phyloP scores from a whole-genome alignment of 2,888 invertebrate genomes.

The Heteromyza rotundicornis region DNA sequence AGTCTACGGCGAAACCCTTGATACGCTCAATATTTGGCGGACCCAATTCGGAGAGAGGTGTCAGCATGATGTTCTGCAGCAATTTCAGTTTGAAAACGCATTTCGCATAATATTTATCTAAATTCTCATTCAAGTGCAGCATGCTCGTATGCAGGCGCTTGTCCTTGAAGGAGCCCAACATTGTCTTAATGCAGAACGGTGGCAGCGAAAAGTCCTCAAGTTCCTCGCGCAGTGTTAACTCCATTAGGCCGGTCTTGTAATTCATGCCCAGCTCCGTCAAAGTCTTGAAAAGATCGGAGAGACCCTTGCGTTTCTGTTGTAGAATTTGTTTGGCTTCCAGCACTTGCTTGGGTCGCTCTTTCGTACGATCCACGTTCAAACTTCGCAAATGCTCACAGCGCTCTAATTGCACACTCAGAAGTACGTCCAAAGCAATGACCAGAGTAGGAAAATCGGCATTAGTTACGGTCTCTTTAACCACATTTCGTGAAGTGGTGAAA shows the following conservation, averaged over 20 bases:
- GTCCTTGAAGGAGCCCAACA: conserved; percentile 65
- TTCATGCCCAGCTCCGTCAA: conserved; percentile 79
- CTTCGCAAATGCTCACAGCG: conserved; percentile 70
- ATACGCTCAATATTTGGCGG: conserved; percentile 82
- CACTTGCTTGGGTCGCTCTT: conserved; percentile 73
- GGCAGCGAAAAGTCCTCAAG: conserved; percentile 70
- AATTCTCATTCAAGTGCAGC: conserved; percentile 54
- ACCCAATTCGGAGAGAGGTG: conserved; percentile 81
- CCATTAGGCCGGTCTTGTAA: conserved; percentile 78
- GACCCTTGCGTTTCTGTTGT: conserved; percentile 82
- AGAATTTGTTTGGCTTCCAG: conserved; percentile 81
- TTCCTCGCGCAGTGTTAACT: conserved; percentile 64
- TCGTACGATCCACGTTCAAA: conserved; percentile 63
- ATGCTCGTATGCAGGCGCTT: conserved; percentile 63
- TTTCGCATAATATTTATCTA: conserved; percentile 58
- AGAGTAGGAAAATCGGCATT: conserved; percentile 68
- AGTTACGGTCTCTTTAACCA: conserved; percentile 71
- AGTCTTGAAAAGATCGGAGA: conserved; percentile 85
- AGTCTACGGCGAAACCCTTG: conserved; percentile 81
- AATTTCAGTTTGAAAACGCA: conserved; percentile 59
- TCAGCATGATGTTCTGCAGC: conserved; percentile 61
- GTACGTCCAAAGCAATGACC: conserved; percentile 70
- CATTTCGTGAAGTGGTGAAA: conserved; percentile 68
- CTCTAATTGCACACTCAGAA: conserved; percentile 72
- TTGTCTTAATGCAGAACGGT: conserved; percentile 73